Conservation (phyloP, 2,888 invertebrate species). For the Plutella xylostella region DNA sequence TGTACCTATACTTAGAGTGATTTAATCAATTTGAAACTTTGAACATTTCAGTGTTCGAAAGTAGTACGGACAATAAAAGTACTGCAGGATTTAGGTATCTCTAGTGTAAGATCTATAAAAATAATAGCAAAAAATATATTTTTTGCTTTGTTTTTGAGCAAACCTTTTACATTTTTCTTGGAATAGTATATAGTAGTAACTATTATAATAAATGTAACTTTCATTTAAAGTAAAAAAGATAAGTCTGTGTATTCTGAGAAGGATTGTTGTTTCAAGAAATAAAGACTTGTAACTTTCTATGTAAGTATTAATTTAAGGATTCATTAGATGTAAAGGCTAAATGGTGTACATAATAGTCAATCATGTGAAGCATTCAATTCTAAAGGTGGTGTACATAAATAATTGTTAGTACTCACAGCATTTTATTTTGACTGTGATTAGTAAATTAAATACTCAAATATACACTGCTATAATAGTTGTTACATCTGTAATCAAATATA, state of each 20-base stretch:
- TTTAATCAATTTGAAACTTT: constrained; percentile 16
- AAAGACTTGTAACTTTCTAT: constrained; percentile 4
- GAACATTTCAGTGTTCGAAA: constrained; percentile 26
- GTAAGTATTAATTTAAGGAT: background rate
- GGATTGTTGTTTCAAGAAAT: constrained; percentile 1
- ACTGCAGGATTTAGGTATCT: constrained; percentile 5
- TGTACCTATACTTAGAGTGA: background rate
- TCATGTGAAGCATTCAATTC: constrained; percentile 59
- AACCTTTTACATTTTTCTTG: background rate
- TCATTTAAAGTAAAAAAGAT: background rate
- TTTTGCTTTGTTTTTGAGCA: background rate
- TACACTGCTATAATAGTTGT: background rate
- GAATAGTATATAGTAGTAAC: background rate
- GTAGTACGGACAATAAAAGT: constrained; percentile 30
- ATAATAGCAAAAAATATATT: background rate
- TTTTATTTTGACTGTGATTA: constrained; percentile 8
- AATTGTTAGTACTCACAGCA: constrained; percentile 10
- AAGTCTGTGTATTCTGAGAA: background rate
- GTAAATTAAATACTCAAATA: background rate
- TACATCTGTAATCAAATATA: no score
- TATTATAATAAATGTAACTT: no score
- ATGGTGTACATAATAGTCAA: constrained; percentile 1
- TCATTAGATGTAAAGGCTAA: background rate
- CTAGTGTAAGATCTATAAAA: background rate
- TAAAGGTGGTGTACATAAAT: constrained; percentile 48